Base-by-base conservation (phyloP, 2,797 vertebrate genomes). In the Merluccius polli region DNA sequence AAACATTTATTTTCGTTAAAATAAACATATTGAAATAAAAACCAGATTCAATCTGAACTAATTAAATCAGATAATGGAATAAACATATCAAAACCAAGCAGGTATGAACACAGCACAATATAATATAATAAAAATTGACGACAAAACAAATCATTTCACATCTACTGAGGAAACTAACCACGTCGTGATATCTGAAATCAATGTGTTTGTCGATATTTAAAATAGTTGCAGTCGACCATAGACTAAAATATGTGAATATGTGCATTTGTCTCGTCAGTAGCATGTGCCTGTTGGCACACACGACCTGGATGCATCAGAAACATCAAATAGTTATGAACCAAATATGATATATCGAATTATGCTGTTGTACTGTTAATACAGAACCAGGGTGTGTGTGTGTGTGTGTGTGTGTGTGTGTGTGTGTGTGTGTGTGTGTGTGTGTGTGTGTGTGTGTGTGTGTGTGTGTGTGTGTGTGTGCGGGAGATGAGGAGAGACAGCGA, bases 351-450 rank as follows among this genome's bases (percentile, higher is more conserved):
- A 48, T 18, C 44, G 18, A 48, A 21, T 4, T 18, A 48, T 21
- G 44, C 44, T 48, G 8, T 35, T 35, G 33, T 35, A 35, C 33
- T 35, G 8, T 90, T 90, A 86, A 90, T 89, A 87, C 88, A 91
- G 82, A 85, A 87, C 78, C 81, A 24, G 75, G 75, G 18, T 38
- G 13, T 29, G 73, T 67, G 52, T 38, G 15, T 10, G 59, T 68
- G 30, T 36, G 44, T 48, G 44, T 48, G 44, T 48, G 44, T 48
- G 44, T 21, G 44, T 48, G 44, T 48, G 16, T 48, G 44, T 21
- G 44, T 48, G 16, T 48, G 16, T 48, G 44, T 48, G 16, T 48
- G 44, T 48, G 44, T 48, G 44, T 48, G 18, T 21, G 44, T 48
- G 44, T 48, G 44, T 18, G 44, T 48, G 44, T 59, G 59, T 30